Conservation (phyloP, 2,888 invertebrate genomes). For the Galeopsomyia nigrocyanea region DNA sequence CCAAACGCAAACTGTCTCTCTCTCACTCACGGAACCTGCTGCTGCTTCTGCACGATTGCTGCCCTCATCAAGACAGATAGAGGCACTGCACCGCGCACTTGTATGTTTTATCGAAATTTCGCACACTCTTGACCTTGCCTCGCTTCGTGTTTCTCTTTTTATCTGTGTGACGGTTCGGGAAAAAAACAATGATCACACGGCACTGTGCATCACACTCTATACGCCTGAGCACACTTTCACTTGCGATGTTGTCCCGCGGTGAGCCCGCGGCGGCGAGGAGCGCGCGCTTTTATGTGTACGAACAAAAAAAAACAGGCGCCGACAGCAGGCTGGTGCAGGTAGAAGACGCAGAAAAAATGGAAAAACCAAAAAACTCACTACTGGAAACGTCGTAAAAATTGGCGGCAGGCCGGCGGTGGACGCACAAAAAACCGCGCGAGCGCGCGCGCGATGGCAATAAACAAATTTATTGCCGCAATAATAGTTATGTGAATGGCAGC, state of each 20-base stretch:
- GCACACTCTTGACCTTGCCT: neutral
- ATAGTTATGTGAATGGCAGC: too few species aligned
- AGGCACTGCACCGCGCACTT: neutral
- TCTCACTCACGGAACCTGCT: neutral
- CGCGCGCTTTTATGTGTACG: conserved; percentile 22
- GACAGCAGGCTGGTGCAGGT: conserved; percentile 26
- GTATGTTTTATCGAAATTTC: neutral
- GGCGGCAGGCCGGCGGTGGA: conserved; percentile 4
- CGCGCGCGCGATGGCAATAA: neutral
- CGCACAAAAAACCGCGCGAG: conserved; percentile 20
- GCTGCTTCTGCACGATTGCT: too few species aligned
- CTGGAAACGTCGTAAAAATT: neutral
- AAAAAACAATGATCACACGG: too few species aligned
- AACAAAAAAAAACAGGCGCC: conserved; percentile 33
- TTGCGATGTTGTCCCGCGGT: conserved; percentile 26
- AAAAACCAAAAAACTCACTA: neutral
- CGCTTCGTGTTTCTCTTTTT: neutral
- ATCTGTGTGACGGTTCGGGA: neutral
- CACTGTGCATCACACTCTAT: neutral
- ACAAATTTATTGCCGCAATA: neutral
- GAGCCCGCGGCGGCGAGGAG: conserved; percentile 53
- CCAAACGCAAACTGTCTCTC: neutral
- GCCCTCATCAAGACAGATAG: neutral
- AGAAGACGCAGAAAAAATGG: conserved; percentile 17
- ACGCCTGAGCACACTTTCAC: neutral